These are phyloP conservation scores for Sminthurinus aureus DNA, from an alignment of 2,888 invertebrate genomes.

Conservation along the genomic window DNA sequence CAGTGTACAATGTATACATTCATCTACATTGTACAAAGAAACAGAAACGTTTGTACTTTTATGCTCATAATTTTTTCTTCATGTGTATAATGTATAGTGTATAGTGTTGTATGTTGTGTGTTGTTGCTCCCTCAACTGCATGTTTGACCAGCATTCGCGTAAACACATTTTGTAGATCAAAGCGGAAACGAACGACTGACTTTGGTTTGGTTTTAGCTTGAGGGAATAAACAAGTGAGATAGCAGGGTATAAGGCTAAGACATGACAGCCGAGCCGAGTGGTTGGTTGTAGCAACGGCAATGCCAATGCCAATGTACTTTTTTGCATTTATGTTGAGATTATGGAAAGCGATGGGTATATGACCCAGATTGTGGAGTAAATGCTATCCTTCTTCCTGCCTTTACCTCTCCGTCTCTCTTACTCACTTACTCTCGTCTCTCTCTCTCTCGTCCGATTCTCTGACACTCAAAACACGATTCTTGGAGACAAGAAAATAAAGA, in stretches of 20 bases:
- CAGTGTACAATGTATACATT: no score
- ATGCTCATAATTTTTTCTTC: no score
- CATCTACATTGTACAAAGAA: neutral
- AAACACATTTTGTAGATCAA: constrained; percentile 29
- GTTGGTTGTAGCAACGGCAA: neutral
- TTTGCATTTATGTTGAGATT: constrained; percentile 32
- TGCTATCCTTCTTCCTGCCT: constrained; percentile 20
- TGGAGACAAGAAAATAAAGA: constrained; percentile 8
- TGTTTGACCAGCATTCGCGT: constrained; percentile 31
- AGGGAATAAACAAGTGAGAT: constrained; percentile 28
- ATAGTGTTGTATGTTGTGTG: no score
- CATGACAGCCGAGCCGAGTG: neutral
- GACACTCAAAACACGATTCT: constrained; percentile 38
- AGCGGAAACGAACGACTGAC: constrained; percentile 28
- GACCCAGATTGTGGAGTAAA: constrained; percentile 28
- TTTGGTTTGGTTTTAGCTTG: constrained; percentile 6
- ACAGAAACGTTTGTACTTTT: neutral
- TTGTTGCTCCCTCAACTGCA: constrained; percentile 8
- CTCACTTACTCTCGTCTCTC: neutral
- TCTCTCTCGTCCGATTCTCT: constrained; percentile 26
- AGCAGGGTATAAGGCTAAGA: neutral
- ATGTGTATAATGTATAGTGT: no score
- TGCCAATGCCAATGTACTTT: constrained; percentile 1
- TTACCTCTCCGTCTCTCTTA: neutral
- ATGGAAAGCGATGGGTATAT: constrained; percentile 34